Evolutionary conservation across 1,140 invertebrate genomes (phyloP).

Genomic region (Acyrthosiphon pisum): DNA sequence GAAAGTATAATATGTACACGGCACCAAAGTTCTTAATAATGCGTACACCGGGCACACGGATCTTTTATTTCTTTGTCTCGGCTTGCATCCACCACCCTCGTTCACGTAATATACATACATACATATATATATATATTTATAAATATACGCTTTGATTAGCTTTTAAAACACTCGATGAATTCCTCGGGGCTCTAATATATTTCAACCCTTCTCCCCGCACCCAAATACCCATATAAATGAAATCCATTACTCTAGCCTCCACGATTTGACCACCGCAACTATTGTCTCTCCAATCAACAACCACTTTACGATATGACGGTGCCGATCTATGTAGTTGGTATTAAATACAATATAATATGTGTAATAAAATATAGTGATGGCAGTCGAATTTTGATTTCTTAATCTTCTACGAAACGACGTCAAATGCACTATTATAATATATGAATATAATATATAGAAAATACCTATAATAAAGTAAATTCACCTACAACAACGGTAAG

Average conservation of each 20-base stretch:
- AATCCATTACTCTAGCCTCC: neutral
- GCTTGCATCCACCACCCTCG: conserved; percentile 25
- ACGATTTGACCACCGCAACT: neutral
- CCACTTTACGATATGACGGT: neutral
- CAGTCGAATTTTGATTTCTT: neutral
- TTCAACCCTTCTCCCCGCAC: neutral
- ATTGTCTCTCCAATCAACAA: neutral
- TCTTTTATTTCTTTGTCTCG: conserved; percentile 56
- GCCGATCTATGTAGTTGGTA: neutral
- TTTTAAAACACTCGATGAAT: conserved; percentile 44
- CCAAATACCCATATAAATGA: neutral
- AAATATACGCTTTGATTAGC: conserved; percentile 45
- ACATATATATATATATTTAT: neutral
- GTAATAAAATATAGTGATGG: neutral
- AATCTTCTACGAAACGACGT: neutral
- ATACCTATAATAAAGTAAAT: neutral
- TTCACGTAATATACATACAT: neutral
- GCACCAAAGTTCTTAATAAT: conserved; percentile 54
- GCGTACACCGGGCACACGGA: conserved; percentile 51
- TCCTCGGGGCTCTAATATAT: neutral
- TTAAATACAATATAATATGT: neutral
- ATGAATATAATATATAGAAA: neutral
- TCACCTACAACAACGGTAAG: no score
- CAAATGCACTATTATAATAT: neutral
- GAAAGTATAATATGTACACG: conserved; percentile 23